Base-by-base conservation (phyloP, 2,888 invertebrate species). In the Tholera decimalis region DNA sequence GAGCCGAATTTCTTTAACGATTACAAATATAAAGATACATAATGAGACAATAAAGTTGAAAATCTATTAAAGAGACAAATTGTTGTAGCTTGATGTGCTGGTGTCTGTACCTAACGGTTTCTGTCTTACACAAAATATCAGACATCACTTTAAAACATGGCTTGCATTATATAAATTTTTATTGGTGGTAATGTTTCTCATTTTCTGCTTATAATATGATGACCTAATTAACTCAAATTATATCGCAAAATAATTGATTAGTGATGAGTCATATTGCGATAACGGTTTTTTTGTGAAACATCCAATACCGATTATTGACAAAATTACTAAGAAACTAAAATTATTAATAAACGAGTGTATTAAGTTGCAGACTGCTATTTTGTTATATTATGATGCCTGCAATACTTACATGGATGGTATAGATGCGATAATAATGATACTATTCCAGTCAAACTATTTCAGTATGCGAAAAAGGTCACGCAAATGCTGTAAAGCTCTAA, bases 31-130 rank as follows among this genome's bases (percentile, higher is more conserved):
- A n/a, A n/a, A n/a, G n/a, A n/a, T n/a, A n/a, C n/a, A n/a, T n/a
- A n/a, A n/a, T n/a, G n/a, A n/a, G n/a, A n/a, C n/a, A n/a, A n/a
- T n/a, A n/a, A n/a, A n/a, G n/a, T n/a, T n/a, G n/a, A n/a, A n/a
- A n/a, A n/a, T n/a, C n/a, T n/a, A n/a, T n/a, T n/a, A n/a, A n/a
- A n/a, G n/a, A n/a, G n/a, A n/a, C n/a, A n/a, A n/a, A n/a, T n/a
- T n/a, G n/a, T n/a, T n/a, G n/a, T n/a, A n/a, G n/a, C n/a, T n/a
- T n/a, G n/a, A n/a, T n/a, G n/a, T n/a, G n/a, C n/a, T n/a, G n/a
- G n/a, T n/a, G n/a, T n/a, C n/a, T n/a, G n/a, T n/a, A 63, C 71
- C 66, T 87, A 87, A 89, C 87, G 83, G 87, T 85, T 73, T 73
- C 75, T 78, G 80, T 85, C 71, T 80, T 79, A 83, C 83, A 30